Evolutionary conservation across 2,113 vertebrate genomes (phyloP).

Genomic region (Nesospiza acunhae): DNA sequence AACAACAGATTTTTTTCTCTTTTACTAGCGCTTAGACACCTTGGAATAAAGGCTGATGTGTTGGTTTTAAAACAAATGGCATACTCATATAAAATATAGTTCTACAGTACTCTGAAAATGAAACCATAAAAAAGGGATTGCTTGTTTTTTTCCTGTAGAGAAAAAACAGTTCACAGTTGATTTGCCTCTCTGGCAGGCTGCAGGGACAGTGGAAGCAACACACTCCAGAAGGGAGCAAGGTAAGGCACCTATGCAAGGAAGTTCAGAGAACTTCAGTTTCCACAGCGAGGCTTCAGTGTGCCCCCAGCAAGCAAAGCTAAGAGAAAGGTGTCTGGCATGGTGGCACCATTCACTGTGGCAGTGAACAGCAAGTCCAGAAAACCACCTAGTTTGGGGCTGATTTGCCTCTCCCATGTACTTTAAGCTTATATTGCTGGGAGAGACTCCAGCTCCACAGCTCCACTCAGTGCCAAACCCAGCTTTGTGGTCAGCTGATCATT

Average conservation of each 20-base stretch:
- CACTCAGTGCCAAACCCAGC: neutral
- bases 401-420: neutral
- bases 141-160: neutral
- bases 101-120: neutral
- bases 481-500: neutral
- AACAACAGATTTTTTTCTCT: neutral
- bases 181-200: neutral
- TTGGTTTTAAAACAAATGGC: neutral
- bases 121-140: neutral
- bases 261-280: neutral
- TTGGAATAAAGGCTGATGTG: neutral
- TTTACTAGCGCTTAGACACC: neutral
- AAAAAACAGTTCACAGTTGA: neutral
- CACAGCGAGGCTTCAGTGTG: neutral
- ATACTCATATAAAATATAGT: neutral
- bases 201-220: neutral
- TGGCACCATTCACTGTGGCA: neutral
- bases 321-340: neutral
- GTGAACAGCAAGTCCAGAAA: neutral
- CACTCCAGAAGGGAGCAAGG: neutral
- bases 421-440: neutral
- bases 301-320: neutral
- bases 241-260: fast-evolving
- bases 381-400: neutral
- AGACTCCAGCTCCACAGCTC: neutral